Conservation (phyloP, 2,888 invertebrate genomes). For the Rhingia campestris region DNA sequence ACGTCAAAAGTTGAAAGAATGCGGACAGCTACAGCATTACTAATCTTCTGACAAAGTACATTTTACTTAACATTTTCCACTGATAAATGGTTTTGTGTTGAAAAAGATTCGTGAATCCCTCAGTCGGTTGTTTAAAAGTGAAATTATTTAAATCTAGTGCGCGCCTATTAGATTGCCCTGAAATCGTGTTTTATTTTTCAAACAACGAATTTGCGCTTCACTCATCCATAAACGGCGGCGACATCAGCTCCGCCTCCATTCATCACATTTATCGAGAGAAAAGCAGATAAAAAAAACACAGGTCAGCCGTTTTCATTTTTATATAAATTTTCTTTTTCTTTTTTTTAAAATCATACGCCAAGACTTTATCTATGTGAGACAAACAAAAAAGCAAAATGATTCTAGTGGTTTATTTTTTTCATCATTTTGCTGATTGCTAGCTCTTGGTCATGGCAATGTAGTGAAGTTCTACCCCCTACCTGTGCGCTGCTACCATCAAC, state of each 20-base stretch:
- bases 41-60: conserved; percentile 64
- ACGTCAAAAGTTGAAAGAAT: conserved; percentile 64
- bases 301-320: conserved; percentile 52
- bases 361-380: not conserved
- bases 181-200: conserved; percentile 39
- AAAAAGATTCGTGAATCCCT: conserved; percentile 13
- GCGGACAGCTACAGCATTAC: conserved; percentile 68
- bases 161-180: not conserved
- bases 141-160: conserved; percentile 33
- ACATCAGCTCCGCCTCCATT: conserved; percentile 62
- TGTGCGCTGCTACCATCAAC: conserved; percentile 9
- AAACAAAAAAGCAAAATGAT: not conserved
- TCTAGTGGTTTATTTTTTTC: conserved; percentile 4
- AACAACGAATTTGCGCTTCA: conserved; percentile 46
- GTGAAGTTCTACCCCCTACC: conserved; percentile 47
- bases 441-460: conserved; percentile 14
- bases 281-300: conserved; percentile 32
- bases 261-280: conserved; percentile 25
- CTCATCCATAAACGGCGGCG: conserved; percentile 64
- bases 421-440: not conserved
- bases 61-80: conserved; percentile 46
- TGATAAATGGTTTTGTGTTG: conserved; percentile 48
- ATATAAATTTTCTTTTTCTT: not conserved
- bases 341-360: not conserved
- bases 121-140: conserved; percentile 1